Conservation (phyloP, 92 coral and sea anemone species). For the Epizoanthus fatuus region DNA sequence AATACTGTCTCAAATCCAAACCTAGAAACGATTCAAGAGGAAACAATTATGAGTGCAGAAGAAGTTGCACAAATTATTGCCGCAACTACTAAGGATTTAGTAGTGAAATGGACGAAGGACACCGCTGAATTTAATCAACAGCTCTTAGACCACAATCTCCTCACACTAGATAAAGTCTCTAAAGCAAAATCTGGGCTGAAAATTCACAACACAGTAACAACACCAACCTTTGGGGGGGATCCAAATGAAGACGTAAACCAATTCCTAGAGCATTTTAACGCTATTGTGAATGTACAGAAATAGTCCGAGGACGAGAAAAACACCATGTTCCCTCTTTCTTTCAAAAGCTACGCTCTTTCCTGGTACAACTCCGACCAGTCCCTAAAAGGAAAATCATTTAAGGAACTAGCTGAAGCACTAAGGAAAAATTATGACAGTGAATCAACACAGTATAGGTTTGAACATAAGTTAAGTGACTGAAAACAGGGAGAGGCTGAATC, state of each 20-base stretch:
- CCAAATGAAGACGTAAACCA: conserved; percentile 20
- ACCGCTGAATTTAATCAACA: neutral
- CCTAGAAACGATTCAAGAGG: neutral
- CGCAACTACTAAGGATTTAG: conserved; percentile 7
- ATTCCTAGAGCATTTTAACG: conserved; percentile 5
- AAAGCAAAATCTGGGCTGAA: conserved; percentile 3
- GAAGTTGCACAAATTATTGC: neutral
- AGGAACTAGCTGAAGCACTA: neutral
- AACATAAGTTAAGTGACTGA: conserved; percentile 16
- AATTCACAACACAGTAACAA: conserved; percentile 15
- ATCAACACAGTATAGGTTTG: conserved; percentile 8
- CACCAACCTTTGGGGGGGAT: conserved; percentile 20
- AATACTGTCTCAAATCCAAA: too few relatives aligned
- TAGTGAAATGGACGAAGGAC: neutral
- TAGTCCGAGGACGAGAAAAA: neutral
- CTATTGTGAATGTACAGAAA: neutral
- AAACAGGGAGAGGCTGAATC: conserved; percentile 21
- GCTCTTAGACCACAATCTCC: neutral
- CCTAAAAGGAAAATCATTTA: conserved; percentile 8
- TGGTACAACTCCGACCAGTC: conserved; percentile 16
- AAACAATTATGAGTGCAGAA: conserved; percentile 16
- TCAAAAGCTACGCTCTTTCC: conserved; percentile 25
- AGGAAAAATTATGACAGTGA: conserved; percentile 19
- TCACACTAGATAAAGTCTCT: conserved; percentile 4
- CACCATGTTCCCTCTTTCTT: conserved; percentile 17